phyloP scores from a whole-genome alignment of 2,888 invertebrate species.

The Helleia helle region DNA sequence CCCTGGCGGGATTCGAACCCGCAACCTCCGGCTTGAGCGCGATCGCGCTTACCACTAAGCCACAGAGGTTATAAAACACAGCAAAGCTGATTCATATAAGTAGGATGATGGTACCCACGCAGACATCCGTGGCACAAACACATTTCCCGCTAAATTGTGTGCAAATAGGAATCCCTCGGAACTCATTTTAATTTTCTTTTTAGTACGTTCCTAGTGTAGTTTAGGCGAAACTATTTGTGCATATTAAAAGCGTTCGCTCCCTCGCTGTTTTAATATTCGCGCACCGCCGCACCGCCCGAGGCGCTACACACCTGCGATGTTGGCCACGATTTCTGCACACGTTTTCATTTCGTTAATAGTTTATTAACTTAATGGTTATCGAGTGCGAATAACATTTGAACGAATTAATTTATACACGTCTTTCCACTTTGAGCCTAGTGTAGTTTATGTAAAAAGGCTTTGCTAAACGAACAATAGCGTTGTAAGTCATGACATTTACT shows the following conservation, averaged over 20 bases:
- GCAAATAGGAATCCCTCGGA: conserved; percentile 16
- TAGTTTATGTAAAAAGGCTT: too few species aligned
- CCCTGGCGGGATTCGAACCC: too few species aligned
- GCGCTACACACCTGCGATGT: conserved; percentile 10
- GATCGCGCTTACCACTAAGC: too few species aligned
- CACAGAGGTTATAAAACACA: too few species aligned
- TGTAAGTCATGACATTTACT: too few species aligned
- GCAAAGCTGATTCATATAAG: too few species aligned
- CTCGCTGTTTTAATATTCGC: conserved; percentile 16
- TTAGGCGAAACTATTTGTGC: conserved; percentile 23
- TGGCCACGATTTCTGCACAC: conserved; percentile 5
- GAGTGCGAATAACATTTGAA: not conserved
- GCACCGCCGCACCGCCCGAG: conserved; percentile 7
- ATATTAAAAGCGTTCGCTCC: conserved; percentile 21
- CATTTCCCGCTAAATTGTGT: conserved; percentile 9
- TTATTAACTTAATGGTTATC: conserved; percentile 7
- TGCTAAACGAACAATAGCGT: too few species aligned
- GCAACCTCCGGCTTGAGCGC: too few species aligned
- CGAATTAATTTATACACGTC: too few species aligned
- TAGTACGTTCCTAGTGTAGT: conserved; percentile 18
- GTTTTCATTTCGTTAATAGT: conserved; percentile 6
- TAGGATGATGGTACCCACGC: too few species aligned
- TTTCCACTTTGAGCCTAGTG: too few species aligned
- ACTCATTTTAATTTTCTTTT: conserved; percentile 23
- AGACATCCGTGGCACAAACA: too few species aligned